Conservation (phyloP, 2,113 vertebrate genomes). For the Gobio gobio region DNA sequence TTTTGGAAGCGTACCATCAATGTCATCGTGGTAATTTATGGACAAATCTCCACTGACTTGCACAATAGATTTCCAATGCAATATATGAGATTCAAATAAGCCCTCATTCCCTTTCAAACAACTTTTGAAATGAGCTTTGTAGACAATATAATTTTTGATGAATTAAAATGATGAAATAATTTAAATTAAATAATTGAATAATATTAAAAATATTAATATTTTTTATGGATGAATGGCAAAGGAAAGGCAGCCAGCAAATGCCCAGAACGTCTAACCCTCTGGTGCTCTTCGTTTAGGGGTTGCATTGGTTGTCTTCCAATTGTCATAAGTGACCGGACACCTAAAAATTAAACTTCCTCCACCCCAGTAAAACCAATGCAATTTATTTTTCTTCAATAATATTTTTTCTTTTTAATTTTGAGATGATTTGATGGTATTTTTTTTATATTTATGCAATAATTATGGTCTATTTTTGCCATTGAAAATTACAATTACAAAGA, state of each 20-base stretch:
- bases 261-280: not conserved
- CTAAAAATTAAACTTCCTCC: no score
- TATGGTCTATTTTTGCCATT: no score
- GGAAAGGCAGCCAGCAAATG: not conserved
- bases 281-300: no score
- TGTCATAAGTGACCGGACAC: no score
- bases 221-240: not conserved
- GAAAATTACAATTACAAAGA: no score
- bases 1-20: not conserved
- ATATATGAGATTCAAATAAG: not conserved
- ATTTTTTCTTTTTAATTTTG: no score
- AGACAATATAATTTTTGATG: not conserved
- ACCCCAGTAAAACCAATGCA: no score
- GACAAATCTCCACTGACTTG: not conserved
- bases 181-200: not conserved
- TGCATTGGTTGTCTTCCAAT: no score
- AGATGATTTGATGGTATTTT: no score
- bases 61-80: not conserved
- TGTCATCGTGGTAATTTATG: not conserved
- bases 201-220: not conserved
- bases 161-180: not conserved
- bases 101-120: not conserved
- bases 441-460: no score
- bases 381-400: no score
- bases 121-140: not conserved